Base-by-base conservation (phyloP, 2,113 vertebrate species). In the Labeo catla region DNA sequence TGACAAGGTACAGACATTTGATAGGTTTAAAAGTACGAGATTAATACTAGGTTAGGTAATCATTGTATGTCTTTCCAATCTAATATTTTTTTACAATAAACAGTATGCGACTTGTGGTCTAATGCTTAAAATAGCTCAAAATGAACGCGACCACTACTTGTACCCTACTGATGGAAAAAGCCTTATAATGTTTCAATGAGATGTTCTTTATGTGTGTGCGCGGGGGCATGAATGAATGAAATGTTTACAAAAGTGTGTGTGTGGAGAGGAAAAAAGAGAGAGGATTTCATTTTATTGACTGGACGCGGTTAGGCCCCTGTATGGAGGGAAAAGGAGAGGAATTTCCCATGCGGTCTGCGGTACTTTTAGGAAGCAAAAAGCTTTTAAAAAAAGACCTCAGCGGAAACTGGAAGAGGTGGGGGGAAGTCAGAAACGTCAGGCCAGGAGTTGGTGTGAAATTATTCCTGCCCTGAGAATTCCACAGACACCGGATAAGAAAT, bases 281-380 rank as follows among this genome's bases (percentile, higher is more conserved):
- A 34, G 77, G 50, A 76, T 74, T 61, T 81, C 19, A 81, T 66
- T 76, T 76, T 86, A 88, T 84, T 76, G 36, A 87, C 84, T 87
- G 86, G 88, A 76, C 73, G 21, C 45, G 49, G 74, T 83, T 45
- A 8, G 76, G 74, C 57, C 63, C 23, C 77, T 79, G 61, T 81
- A 70, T 36, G 70, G 82, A 89, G 68, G 86, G 59, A 87, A 70
- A 74, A 63, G 59, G 72, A 54, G 72, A 87, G 43, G 81, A 87
- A 90, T 89, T 89, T 90, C 87, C 88, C 82, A 87, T 88, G 82
- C 78, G 54, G 78, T 81, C 86, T 86, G 84, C 8, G 49, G 81
- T 47, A 59, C 76, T 82, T 86, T 86, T 54, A 87, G 88, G 87
- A 88, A 87, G 81, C 84, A 84, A 87, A 84, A 63, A 84, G 79